Evolutionary conservation across 2,797 vertebrate species (phyloP), one percentile per base, ranked within the genome.

Genomic region (Ciconia nigra): DNA sequence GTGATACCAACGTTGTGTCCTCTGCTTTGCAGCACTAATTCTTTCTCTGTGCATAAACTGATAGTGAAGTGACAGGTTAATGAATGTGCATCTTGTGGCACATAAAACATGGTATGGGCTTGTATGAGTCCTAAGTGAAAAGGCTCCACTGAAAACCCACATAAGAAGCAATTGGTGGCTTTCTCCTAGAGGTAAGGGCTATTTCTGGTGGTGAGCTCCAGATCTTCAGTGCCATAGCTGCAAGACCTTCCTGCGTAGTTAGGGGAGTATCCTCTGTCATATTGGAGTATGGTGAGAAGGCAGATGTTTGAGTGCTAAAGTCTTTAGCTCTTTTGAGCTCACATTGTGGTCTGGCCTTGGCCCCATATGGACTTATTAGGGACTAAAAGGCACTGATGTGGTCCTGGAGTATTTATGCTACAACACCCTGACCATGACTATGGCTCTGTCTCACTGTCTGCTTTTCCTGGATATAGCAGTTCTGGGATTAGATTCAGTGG

Each of bases 291-390:
- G 58, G 35, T 18, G 35, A 61, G 16, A 39, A 26, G 25, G 25
- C 58, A 61, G 25, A 39, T 39, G 58, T 39, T 39, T 39, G 35
- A 39, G 25, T 61, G 58, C 58, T 39, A 9, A 61, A 61, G 58
- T 28, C 35, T 61, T 61, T 28, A 39, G 11, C 37, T 61, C 25
- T 39, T 61, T 7, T n/a, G 51, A 89, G 58, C 44, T 74, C 58
- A 29, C 9, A 1, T 3, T 54, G 14, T 25, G 10, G 13, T 54
- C 42, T 82, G 26, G 17, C 26, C 59, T 73, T 70, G 33, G 47
- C 39, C 35, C 55, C 0, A 0, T 29, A 26, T 13, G 19, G 83
- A n/a, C 6, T 83, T 66, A 24, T 7, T 49, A 57, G 11, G 9
- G 9, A 44, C n/a, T 69, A 35, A 57, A 59, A 72, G 4, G 41